These are phyloP conservation scores for Lethrus apterus DNA, from an alignment of 1,140 invertebrate genomes.

Conservation along the genomic window DNA sequence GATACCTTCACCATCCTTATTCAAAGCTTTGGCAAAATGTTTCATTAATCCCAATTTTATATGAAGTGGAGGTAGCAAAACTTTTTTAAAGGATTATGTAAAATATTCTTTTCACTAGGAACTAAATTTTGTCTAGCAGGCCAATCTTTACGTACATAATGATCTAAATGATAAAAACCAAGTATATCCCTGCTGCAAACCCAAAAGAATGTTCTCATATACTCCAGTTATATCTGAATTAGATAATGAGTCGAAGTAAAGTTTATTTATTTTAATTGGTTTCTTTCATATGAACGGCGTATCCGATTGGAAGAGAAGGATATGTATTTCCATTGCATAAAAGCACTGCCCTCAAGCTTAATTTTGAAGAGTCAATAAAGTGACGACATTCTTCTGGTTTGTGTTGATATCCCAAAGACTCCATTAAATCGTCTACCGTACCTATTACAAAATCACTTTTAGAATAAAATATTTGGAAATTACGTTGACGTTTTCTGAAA, in stretches of 20 bases:
- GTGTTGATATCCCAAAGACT: background rate
- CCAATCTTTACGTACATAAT: conserved; percentile 12
- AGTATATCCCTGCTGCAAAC: conserved; percentile 36
- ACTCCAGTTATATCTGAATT: conserved; percentile 33
- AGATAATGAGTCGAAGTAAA: background rate
- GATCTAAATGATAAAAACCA: conserved; percentile 35
- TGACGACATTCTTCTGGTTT: conserved; percentile 23
- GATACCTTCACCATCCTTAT: conserved; percentile 6
- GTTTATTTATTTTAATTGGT: conserved; percentile 25
- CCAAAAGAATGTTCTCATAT: conserved; percentile 35
- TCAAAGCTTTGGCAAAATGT: conserved; percentile 13
- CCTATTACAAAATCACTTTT: too few species aligned
- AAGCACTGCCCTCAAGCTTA: conserved; percentile 35
- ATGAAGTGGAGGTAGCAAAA: conserved; percentile 3
- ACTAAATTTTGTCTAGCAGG: conserved; percentile 9
- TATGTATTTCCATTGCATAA: conserved; percentile 34
- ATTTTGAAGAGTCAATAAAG: conserved; percentile 31
- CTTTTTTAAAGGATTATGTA: conserved; percentile 1
- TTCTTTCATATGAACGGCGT: conserved; percentile 31
- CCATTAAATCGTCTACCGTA: conserved; percentile 6
- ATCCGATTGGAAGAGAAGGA: conserved; percentile 31
- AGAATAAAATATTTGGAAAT: too few species aligned
- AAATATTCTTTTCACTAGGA: conserved; percentile 14
- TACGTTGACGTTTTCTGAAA: too few species aligned
- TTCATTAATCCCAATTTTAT: conserved; percentile 10